Conservation (phyloP, 2,113 vertebrate species). For the Megalops atlanticus region DNA sequence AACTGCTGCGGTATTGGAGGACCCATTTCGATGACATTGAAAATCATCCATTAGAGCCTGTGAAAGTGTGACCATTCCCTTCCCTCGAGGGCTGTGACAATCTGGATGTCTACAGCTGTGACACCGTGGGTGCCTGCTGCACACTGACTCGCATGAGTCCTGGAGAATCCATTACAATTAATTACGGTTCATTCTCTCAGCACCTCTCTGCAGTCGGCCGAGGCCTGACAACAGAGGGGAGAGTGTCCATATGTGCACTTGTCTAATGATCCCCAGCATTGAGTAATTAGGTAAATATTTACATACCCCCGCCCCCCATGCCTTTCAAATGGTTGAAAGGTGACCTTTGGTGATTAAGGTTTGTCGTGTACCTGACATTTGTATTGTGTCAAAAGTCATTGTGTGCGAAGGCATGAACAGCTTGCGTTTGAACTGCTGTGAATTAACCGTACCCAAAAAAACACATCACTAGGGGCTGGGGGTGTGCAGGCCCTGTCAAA, state of each 20-base stretch:
- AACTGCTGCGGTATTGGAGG: not conserved
- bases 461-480: not conserved
- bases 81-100: constrained; percentile 34
- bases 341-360: not conserved
- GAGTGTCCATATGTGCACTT: constrained; percentile 16
- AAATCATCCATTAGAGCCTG: not conserved
- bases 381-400: not conserved
- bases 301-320: not conserved
- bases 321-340: not conserved
- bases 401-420: not conserved
- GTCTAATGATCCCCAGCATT: constrained; percentile 1
- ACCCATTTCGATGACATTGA: not conserved
- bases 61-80: constrained; percentile 22
- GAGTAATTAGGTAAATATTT: constrained; percentile 16
- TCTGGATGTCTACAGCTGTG: constrained; percentile 33
- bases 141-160: constrained; percentile 13
- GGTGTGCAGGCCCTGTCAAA: too few species aligned
- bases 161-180: constrained; percentile 26
- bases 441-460: not conserved
- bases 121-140: constrained; percentile 28
- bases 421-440: not conserved
- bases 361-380: not conserved
- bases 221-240: not conserved
- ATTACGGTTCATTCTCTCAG: constrained; percentile 30
- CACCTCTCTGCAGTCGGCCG: not conserved